Evolutionary conservation across 2,888 invertebrate species (phyloP).

Genomic region (Emmelina monodactyla): DNA sequence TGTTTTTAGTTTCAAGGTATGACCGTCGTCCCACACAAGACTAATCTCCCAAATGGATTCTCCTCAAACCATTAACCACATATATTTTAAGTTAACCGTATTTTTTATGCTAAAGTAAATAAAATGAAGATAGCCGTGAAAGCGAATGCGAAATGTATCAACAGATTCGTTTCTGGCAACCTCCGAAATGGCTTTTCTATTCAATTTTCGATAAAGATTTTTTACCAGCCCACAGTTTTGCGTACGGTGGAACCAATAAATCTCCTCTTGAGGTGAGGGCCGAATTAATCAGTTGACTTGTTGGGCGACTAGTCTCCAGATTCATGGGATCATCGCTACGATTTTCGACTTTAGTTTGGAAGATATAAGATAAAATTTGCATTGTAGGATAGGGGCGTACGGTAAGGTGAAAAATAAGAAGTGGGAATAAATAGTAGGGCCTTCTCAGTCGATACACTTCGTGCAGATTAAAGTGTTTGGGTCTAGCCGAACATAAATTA

Average conservation of each 20-base stretch:
- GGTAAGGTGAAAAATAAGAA: slow-evolving; percentile 62
- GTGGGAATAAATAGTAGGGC: slow-evolving; percentile 55
- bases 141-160: slow-evolving; percentile 41
- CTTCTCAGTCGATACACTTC: slow-evolving; percentile 51
- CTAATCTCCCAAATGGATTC: too few relatives aligned
- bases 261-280: slow-evolving; percentile 62
- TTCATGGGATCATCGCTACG: slow-evolving; percentile 17
- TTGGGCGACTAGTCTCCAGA: slow-evolving; percentile 43
- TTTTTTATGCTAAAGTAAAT: slow-evolving; percentile 20
- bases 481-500: slow-evolving; percentile 47
- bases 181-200: slow-evolving; percentile 63
- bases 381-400: slow-evolving; percentile 20
- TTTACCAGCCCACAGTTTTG: slow-evolving; percentile 64
- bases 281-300: slow-evolving; percentile 61
- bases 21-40: too few relatives aligned
- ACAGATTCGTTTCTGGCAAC: slow-evolving; percentile 43
- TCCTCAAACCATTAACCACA: too few relatives aligned
- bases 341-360: slow-evolving; percentile 27
- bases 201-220: slow-evolving; percentile 67
- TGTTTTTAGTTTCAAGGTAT: too few relatives aligned
- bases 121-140: slow-evolving; percentile 51
- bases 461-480: slow-evolving; percentile 59
- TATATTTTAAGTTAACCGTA: too few relatives aligned
- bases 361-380: slow-evolving; percentile 25
- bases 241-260: slow-evolving; percentile 65